phyloP scores from a whole-genome alignment of 2,113 vertebrate species.

The Anseranas semipalmata region DNA sequence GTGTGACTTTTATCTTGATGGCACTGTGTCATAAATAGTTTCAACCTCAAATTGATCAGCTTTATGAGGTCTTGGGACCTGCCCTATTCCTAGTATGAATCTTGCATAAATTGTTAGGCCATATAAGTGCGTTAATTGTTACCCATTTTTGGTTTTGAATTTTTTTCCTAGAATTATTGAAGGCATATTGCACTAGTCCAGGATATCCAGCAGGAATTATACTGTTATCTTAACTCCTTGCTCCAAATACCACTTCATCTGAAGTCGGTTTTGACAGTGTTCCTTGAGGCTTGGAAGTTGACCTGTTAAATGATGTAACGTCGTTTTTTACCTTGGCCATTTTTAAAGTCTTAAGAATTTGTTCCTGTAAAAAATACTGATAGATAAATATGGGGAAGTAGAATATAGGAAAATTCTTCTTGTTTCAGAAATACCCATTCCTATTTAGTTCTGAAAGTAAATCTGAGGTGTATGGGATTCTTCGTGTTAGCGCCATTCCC shows the following conservation, averaged over 20 bases:
- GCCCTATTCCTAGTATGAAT: constrained; percentile 2
- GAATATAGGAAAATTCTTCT: not conserved
- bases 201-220: not conserved
- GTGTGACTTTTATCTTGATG: constrained; percentile 73
- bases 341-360: not conserved
- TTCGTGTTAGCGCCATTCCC: not conserved
- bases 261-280: not conserved
- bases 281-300: not conserved
- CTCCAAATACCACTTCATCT: not conserved
- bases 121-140: not conserved
- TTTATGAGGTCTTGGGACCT: constrained; percentile 63
- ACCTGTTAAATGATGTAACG: not conserved
- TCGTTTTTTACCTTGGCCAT: not conserved
- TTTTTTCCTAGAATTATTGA: not conserved
- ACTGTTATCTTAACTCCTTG: not conserved
- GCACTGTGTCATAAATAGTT: constrained; percentile 62
- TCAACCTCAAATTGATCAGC: constrained; percentile 67
- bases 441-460: not conserved
- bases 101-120: not conserved
- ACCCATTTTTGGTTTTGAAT: not conserved
- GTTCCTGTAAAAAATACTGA: not conserved
- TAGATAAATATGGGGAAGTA: not conserved
- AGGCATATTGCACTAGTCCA: not conserved
- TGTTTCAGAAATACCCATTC: not conserved
- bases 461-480: not conserved